These are phyloP conservation scores for Luidia sarsii DNA, from an alignment of 53 echinoderm and acorn worm genomes.

Conservation along the genomic window DNA sequence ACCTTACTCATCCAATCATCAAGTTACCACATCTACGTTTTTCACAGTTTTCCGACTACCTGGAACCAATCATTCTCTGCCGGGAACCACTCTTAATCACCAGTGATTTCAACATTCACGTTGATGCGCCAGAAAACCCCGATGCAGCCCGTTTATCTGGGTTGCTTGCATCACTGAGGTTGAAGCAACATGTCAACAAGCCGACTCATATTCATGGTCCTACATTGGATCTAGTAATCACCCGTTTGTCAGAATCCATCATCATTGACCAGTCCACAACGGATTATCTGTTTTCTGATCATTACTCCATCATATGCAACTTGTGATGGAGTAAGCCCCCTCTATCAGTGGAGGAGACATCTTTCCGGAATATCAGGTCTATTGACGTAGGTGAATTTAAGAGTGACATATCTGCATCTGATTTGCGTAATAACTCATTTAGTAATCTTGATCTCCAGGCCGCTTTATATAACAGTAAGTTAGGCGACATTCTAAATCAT, in stretches of 20 bases:
- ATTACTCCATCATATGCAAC: constrained; percentile 16
- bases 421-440: constrained; percentile 19
- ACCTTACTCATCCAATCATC: constrained; percentile 14
- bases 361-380: constrained; percentile 13
- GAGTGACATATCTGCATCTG: constrained; percentile 6
- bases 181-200: constrained; percentile 62
- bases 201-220: constrained; percentile 62
- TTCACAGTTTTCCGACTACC: constrained; percentile 27
- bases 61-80: constrained; percentile 17
- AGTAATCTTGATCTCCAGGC: background rate
- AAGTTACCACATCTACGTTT: constrained; percentile 30
- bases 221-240: constrained; percentile 64
- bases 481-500: constrained; percentile 21
- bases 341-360: constrained; percentile 7
- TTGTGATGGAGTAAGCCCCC: constrained; percentile 20
- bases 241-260: constrained; percentile 37
- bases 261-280: background rate
- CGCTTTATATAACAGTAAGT: constrained; percentile 18
- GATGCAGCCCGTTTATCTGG: constrained; percentile 46
- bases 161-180: constrained; percentile 42
- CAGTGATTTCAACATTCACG: constrained; percentile 66
- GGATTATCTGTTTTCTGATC: constrained; percentile 34
- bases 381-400: constrained; percentile 9
- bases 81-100: constrained; percentile 47
- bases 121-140: constrained; percentile 20